A percentile compares a stretch with the other conserved stretches of the same genome.
phyloP scores from a whole-genome alignment of 2,113 vertebrate genomes.

The Origma solitaria region DNA sequence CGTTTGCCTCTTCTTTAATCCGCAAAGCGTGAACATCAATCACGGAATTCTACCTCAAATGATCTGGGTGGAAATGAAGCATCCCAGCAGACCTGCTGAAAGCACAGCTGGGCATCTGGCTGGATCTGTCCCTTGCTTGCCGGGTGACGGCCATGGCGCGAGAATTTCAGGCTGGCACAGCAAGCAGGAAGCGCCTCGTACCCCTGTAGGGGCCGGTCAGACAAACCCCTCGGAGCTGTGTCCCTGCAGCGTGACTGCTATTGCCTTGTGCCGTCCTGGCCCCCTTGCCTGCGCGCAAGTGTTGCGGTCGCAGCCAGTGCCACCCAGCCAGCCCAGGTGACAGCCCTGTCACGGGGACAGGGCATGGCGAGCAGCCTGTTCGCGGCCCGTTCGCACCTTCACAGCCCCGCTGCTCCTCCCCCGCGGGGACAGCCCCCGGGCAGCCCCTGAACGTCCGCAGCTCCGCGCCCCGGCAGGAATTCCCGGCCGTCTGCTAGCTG shows the following conservation, averaged over 20 bases:
- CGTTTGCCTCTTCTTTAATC: constrained; percentile 30
- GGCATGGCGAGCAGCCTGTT: background rate
- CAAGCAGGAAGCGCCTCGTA: background rate
- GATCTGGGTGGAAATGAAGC: constrained; percentile 13
- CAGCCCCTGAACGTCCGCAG: background rate
- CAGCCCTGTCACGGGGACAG: background rate
- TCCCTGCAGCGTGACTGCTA: background rate
- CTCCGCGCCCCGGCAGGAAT: background rate
- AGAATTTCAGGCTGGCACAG: background rate
- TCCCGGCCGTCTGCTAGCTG: background rate
- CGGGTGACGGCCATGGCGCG: background rate
- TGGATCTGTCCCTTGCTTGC: background rate
- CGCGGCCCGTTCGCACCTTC: accelerated
- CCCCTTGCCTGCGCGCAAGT: background rate
- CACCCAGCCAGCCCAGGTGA: background rate
- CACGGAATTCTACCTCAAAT: constrained; percentile 11
- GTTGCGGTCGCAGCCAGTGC: background rate
- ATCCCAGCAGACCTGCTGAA: constrained; percentile 9
- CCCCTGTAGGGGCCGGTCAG: too few species aligned
- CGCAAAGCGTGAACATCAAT: background rate
- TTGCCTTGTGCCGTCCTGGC: accelerated
- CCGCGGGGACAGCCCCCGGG: background rate
- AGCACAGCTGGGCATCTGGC: background rate
- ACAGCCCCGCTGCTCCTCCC: background rate
- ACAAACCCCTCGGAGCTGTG: background rate